These are phyloP conservation scores for Potamilus streckersoni DNA, from an alignment of 1,140 invertebrate genomes.

Conservation along the genomic window DNA sequence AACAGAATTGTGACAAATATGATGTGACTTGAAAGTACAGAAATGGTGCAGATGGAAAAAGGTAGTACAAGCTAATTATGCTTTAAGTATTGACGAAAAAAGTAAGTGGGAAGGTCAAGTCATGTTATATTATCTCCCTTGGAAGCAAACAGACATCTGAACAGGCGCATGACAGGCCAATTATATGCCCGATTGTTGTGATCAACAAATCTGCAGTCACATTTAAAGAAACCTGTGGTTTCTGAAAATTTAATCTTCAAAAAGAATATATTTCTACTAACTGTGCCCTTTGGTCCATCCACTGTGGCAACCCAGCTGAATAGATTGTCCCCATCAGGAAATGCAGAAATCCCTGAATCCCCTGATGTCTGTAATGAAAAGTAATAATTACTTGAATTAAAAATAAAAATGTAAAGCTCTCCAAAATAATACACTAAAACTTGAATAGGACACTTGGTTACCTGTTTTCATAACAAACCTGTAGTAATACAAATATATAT, in stretches of 20 bases:
- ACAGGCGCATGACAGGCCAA: no score
- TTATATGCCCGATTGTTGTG: no score
- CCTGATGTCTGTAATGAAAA: constrained; percentile 76
- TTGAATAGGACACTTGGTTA: not conserved
- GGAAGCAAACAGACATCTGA: no score
- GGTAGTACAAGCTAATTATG: no score
- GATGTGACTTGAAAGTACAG: no score
- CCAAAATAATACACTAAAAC: not conserved
- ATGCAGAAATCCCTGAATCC: constrained; percentile 94
- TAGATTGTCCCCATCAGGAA: constrained; percentile 95
- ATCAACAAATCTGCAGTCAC: no score
- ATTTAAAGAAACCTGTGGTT: no score
- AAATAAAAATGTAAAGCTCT: not conserved
- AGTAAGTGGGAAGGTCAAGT: no score
- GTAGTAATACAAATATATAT: not conserved
- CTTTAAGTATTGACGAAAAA: no score
- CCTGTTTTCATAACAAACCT: not conserved
- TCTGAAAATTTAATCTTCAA: not conserved
- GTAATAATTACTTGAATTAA: not conserved
- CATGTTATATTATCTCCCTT: no score
- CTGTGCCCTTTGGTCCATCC: constrained; percentile 87
- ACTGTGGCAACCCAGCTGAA: constrained; percentile 98
- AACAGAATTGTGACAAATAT: no score
- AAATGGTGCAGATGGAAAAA: no score
- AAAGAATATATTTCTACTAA: constrained; percentile 62